Percentiles rank a stretch among this genome's conserved stretches.
Evolutionary conservation across 2,888 invertebrate genomes (phyloP).

Genomic region (Stenolophus ochropezus): DNA sequence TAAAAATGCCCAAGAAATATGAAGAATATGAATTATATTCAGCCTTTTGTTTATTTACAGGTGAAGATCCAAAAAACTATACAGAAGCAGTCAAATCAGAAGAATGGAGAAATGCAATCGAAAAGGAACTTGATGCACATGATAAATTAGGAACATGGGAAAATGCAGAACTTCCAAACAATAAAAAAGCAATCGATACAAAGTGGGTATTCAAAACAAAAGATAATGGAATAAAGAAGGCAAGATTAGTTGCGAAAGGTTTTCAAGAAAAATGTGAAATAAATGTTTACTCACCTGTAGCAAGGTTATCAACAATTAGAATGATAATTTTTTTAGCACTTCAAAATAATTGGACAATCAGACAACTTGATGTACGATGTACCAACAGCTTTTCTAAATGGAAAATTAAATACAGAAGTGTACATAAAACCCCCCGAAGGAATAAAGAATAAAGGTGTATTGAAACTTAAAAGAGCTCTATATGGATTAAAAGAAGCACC

Average conservation of each 20-base stretch:
- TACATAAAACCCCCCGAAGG: not conserved
- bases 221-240: not conserved
- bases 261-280: conserved; percentile 59
- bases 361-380: not conserved
- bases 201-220: conserved; percentile 63
- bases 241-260: not conserved
- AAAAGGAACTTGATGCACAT: conserved; percentile 2
- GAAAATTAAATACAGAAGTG: not conserved
- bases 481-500: conserved; percentile 42
- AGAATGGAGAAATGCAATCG: conserved; percentile 16
- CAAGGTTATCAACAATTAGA: not conserved
- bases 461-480: conserved; percentile 28
- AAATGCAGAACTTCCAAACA: conserved; percentile 57
- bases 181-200: conserved; percentile 61
- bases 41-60: not conserved
- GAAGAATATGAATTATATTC: not conserved
- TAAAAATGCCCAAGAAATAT: not conserved
- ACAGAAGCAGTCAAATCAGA: not conserved
- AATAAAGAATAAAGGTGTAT: conserved; percentile 45
- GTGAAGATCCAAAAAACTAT: not conserved
- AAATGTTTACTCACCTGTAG: conserved; percentile 1
- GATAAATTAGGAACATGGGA: conserved; percentile 25
- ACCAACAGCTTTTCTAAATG: conserved; percentile 5
- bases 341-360: conserved; percentile 20
- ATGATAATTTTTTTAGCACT: conserved; percentile 12